Evolutionary conservation across 2,888 invertebrate species (phyloP).

Genomic region (Thumatha senex): DNA sequence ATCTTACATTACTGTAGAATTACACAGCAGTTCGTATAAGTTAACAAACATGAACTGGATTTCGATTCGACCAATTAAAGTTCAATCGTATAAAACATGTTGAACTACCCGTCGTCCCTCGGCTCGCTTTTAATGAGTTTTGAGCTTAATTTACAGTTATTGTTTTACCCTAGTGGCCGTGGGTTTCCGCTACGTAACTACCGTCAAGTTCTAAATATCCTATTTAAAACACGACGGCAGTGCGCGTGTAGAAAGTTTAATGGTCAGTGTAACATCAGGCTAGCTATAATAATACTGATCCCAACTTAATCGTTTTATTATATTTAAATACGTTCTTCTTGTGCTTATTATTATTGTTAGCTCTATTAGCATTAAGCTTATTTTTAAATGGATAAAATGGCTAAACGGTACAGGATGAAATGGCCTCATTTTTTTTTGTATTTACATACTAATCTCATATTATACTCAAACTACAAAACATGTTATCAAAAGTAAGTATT

Average conservation of each 20-base stretch:
- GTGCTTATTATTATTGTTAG: not conserved
- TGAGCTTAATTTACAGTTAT: conserved; percentile 77
- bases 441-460: too few relatives aligned
- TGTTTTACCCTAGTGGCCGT: conserved; percentile 67
- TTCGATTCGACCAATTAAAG: conserved; percentile 61
- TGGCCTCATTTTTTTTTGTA: too few relatives aligned
- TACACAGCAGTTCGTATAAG: conserved; percentile 29
- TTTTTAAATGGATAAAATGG: too few relatives aligned
- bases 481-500: too few relatives aligned
- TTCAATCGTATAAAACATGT: conserved; percentile 64
- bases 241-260: conserved; percentile 47
- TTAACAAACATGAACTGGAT: conserved; percentile 39
- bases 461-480: too few relatives aligned
- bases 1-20: not conserved
- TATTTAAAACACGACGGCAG: too few relatives aligned
- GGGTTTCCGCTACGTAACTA: conserved; percentile 58
- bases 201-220: conserved; percentile 56
- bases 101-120: conserved; percentile 36
- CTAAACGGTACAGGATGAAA: too few relatives aligned
- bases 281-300: conserved; percentile 29
- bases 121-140: conserved; percentile 74
- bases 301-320: not conserved
- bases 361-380: not conserved
- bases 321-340: not conserved
- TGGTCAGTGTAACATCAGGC: conserved; percentile 46